Conservation (phyloP, 2,888 invertebrate species). For the Hipparchia semele region DNA sequence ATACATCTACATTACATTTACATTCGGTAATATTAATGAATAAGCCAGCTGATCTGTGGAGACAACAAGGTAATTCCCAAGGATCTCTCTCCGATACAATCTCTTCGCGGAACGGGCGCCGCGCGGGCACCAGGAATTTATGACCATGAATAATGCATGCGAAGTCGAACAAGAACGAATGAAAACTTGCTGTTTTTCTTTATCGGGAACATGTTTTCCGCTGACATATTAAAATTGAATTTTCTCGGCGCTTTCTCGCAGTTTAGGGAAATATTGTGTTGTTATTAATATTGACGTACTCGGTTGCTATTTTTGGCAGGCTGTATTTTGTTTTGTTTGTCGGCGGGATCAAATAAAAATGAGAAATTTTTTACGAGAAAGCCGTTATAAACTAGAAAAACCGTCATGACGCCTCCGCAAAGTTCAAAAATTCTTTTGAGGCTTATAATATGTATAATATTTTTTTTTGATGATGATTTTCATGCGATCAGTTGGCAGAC, state of each 20-base stretch:
- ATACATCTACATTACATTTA: neutral
- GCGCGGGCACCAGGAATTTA: constrained; percentile 32
- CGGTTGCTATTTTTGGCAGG: too few species aligned
- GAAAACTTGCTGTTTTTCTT: constrained; percentile 38
- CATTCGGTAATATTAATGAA: constrained; percentile 3
- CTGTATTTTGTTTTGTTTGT: too few species aligned
- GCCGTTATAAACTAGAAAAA: too few species aligned
- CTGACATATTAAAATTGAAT: constrained; percentile 33
- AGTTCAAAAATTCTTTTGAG: too few species aligned
- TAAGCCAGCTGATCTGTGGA: constrained; percentile 4
- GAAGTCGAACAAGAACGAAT: constrained; percentile 16
- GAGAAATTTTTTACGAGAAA: too few species aligned
- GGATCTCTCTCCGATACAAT: constrained; percentile 10
- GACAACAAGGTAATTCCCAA: neutral
- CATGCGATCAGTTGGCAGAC: too few species aligned
- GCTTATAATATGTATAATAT: too few species aligned
- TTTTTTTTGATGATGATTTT: too few species aligned
- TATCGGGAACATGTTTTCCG: constrained; percentile 32
- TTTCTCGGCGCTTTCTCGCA: neutral
- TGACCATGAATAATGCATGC: constrained; percentile 40
- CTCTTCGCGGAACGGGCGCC: neutral
- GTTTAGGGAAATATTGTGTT: constrained; percentile 9
- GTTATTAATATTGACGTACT: too few species aligned
- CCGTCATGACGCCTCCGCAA: too few species aligned
- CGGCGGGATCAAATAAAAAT: too few species aligned